A percentile compares a stretch with the other conserved stretches of the same genome.
Conservation (phyloP, 2,113 vertebrate genomes). For the Dicaeum eximium region DNA sequence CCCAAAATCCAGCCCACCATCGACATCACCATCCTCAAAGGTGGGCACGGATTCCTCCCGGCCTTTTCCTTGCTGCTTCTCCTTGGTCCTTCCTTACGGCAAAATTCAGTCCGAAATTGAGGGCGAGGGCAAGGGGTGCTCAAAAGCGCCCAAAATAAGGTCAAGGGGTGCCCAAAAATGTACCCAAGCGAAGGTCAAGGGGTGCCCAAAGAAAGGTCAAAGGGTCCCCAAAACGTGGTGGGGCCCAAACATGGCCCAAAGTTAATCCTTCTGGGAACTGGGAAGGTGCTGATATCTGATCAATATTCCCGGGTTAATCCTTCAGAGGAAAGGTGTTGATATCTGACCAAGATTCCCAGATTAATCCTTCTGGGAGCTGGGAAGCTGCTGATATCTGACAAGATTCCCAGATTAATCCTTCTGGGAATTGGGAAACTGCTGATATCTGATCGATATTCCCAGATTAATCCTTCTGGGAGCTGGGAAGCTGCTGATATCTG, state of each 20-base stretch:
- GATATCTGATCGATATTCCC: neutral
- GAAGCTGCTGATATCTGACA: too few relatives aligned
- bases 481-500: neutral
- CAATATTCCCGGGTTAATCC: neutral
- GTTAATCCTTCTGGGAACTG: neutral
- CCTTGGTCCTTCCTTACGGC: rapidly evolving
- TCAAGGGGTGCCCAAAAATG: neutral
- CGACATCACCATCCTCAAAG: conserved; percentile 87
- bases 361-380: neutral
- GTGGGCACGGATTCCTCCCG: conserved; percentile 39
- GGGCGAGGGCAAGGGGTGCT: rapidly evolving
- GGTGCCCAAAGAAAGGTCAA: neutral
- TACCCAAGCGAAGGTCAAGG: neutral
- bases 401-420: neutral
- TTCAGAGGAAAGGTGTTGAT: rapidly evolving
- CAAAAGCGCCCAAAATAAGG: neutral
- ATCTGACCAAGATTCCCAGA: rapidly evolving
- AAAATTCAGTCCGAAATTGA: too few relatives aligned
- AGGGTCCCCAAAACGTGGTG: neutral
- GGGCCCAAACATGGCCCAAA: neutral
- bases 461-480: rapidly evolving
- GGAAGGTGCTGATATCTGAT: neutral
- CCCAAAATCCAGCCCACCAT: conserved; percentile 77
- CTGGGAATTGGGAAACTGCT: neutral
- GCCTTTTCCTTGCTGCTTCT: neutral